Conservation (phyloP, 92 coral and sea anemone species). For the Montipora capitata region DNA sequence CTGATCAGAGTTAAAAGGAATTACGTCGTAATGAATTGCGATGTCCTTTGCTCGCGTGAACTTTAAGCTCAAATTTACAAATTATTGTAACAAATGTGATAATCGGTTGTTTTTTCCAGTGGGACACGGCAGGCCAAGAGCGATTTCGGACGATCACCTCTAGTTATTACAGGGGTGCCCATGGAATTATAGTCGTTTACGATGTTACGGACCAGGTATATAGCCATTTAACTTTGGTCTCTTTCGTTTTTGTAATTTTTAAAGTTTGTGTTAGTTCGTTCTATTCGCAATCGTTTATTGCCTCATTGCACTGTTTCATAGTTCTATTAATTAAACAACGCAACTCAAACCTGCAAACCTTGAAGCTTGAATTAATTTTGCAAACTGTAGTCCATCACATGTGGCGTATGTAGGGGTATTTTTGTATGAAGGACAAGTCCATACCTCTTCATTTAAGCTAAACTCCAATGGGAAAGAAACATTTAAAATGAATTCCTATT, state of each 20-base stretch:
- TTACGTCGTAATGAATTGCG: constrained; percentile 29
- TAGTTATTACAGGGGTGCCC: constrained; percentile 99
- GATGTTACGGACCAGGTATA: constrained; percentile 99
- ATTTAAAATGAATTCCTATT: too few relatives aligned
- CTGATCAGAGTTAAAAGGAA: constrained; percentile 6
- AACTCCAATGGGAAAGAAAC: too few relatives aligned
- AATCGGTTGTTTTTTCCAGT: constrained; percentile 73
- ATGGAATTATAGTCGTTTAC: constrained; percentile 98
- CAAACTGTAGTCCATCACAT: too few relatives aligned
- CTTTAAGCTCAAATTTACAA: neutral
- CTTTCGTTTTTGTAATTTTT: neutral
- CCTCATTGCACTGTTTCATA: too few relatives aligned
- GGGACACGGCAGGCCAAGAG: constrained; percentile 99
- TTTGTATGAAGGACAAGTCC: too few relatives aligned
- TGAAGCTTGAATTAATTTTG: too few relatives aligned
- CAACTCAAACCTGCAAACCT: too few relatives aligned
- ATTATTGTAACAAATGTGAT: constrained; percentile 1
- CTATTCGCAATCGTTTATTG: neutral
- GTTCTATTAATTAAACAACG: too few relatives aligned
- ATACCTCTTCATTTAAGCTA: too few relatives aligned
- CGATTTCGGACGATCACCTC: constrained; percentile 98
- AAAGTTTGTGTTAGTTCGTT: too few relatives aligned
- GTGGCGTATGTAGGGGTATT: too few relatives aligned
- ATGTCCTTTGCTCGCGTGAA: constrained; percentile 30
- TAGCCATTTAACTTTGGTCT: neutral